A percentile compares a stretch with the other conserved stretches of the same genome.
These are phyloP conservation scores for Seira musarum DNA, from an alignment of 2,888 invertebrate species.

Conservation along the genomic window DNA sequence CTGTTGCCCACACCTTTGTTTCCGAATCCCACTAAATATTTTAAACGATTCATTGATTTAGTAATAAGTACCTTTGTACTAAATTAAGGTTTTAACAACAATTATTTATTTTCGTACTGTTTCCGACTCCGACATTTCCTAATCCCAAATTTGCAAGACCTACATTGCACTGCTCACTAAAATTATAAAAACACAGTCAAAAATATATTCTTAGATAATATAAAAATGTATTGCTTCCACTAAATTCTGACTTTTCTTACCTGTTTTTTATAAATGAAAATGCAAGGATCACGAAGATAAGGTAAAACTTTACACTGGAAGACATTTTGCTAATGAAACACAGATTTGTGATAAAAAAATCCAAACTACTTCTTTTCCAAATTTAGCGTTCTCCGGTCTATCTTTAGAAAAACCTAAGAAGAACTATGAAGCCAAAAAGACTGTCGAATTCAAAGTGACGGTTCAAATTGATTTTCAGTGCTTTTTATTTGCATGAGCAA, in stretches of 20 bases:
- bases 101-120: no score
- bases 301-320: no score
- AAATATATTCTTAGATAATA: no score
- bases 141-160: constrained; percentile 45
- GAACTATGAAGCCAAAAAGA: background rate
- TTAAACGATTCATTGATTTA: background rate
- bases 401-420: background rate
- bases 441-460: background rate
- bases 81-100: no score
- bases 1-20: constrained; percentile 29
- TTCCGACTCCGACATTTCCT: constrained; percentile 44
- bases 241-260: no score
- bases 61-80: no score
- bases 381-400: background rate
- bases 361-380: background rate
- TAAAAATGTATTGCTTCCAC: no score
- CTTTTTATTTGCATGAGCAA: no score
- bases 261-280: no score
- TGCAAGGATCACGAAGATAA: no score
- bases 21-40: constrained; percentile 18
- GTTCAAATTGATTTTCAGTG: background rate
- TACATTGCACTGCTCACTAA: constrained; percentile 36
- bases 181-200: no score
- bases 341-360: background rate
- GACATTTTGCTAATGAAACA: background rate